A percentile compares a stretch with the other conserved stretches of the same genome.
Evolutionary conservation across 2,888 invertebrate species (phyloP).

Genomic region (Noctua pronuba): DNA sequence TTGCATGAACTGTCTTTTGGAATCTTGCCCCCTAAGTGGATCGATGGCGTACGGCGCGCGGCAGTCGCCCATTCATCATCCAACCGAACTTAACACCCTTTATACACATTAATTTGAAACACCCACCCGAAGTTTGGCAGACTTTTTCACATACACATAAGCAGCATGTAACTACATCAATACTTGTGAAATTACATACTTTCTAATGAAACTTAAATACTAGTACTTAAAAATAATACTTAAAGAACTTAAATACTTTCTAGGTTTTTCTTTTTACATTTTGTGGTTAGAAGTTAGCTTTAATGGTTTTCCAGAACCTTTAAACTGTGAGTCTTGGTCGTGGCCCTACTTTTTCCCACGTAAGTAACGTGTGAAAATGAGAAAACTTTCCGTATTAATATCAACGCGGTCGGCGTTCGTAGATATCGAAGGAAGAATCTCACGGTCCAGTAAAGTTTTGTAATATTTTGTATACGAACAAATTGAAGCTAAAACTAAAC

Average conservation of each 20-base stretch:
- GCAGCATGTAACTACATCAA: background rate
- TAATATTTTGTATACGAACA: slow-evolving; percentile 51
- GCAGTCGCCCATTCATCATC: slow-evolving; percentile 77
- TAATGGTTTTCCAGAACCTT: background rate
- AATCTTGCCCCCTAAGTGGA: slow-evolving; percentile 74
- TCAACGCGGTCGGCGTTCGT: slow-evolving; percentile 34
- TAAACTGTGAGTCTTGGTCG: slow-evolving; percentile 2
- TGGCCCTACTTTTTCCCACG: slow-evolving; percentile 13
- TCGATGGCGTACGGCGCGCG: slow-evolving; percentile 78
- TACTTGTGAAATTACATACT: background rate
- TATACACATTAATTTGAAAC: slow-evolving; percentile 70
- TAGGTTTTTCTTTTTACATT: background rate
- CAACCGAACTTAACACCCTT: slow-evolving; percentile 72
- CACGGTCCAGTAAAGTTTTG: slow-evolving; percentile 45
- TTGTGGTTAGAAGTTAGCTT: background rate
- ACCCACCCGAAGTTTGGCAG: slow-evolving; percentile 49
- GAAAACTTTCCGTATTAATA: slow-evolving; percentile 56
- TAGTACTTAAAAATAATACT: no score
- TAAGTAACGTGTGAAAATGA: slow-evolving; percentile 42
- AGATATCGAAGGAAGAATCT: slow-evolving; percentile 36
- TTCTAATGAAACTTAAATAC: background rate
- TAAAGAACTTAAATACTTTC: no score
- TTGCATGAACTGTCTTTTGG: slow-evolving; percentile 71
- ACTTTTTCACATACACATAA: slow-evolving; percentile 20
- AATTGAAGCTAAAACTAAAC: slow-evolving; percentile 41